Percentiles rank a stretch among this genome's conserved stretches.
Conservation (phyloP, 2,797 vertebrate genomes). For the Arrhamphus sclerolepis region DNA sequence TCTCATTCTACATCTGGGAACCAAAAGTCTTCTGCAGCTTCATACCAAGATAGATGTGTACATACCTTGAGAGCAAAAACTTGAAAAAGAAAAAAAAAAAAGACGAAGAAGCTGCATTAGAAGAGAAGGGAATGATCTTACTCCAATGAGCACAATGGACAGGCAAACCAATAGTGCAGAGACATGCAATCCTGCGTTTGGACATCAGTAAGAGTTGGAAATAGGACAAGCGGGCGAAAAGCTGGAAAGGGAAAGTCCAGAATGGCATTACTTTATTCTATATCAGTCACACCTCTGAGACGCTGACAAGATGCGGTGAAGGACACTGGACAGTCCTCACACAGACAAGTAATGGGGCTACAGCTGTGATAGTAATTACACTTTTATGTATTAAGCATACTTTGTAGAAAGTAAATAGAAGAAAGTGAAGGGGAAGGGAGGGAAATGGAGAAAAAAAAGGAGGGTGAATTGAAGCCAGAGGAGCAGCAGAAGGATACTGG, state of each 20-base stretch:
- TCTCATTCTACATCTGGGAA: neutral
- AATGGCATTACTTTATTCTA: too few relatives aligned
- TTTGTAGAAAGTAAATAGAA: slow-evolving; percentile 50
- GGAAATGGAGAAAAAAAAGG: slow-evolving; percentile 40
- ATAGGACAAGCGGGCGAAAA: too few relatives aligned
- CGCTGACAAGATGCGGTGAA: slow-evolving; percentile 26
- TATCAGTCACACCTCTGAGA: slow-evolving; percentile 14
- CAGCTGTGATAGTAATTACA: slow-evolving; percentile 76
- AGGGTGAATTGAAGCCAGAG: slow-evolving; percentile 55
- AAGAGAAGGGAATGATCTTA: too few relatives aligned
- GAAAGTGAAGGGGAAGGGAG: slow-evolving; percentile 35
- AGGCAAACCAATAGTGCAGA: too few relatives aligned
- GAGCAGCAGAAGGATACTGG: slow-evolving; percentile 63
- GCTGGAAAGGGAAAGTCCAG: too few relatives aligned
- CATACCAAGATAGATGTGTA: neutral
- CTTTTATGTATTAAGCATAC: slow-evolving; percentile 76
- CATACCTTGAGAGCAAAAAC: neutral
- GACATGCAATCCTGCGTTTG: too few relatives aligned
- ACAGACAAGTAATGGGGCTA: slow-evolving; percentile 46
- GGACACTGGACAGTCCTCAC: slow-evolving; percentile 36
- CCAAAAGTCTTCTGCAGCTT: neutral
- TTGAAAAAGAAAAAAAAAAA: slow-evolving; percentile 3
- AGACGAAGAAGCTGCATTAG: neutral
- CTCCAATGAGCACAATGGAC: too few relatives aligned
- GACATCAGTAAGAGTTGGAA: too few relatives aligned